These are phyloP conservation scores for Brachirus orientalis DNA, from an alignment of 2,113 vertebrate genomes.

Conservation along the genomic window DNA sequence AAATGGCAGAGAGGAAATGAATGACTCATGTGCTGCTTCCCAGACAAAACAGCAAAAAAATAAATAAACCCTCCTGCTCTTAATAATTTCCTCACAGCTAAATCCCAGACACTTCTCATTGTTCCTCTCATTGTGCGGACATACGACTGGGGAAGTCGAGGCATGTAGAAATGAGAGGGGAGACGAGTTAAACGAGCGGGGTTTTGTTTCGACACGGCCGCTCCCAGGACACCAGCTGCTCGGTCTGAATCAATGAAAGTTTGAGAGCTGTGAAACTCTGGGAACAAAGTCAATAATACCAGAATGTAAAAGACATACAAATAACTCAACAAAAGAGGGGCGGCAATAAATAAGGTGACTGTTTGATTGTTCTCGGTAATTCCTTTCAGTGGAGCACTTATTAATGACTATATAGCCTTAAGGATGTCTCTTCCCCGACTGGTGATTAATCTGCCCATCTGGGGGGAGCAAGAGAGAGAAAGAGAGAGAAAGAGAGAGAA, in stretches of 20 bases:
- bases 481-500: conserved; percentile 8
- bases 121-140: conserved; percentile 16
- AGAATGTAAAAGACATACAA: conserved; percentile 8
- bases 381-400: conserved; percentile 27
- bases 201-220: conserved; percentile 32
- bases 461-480: conserved; percentile 4
- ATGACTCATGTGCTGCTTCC: conserved; percentile 54
- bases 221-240: conserved; percentile 10
- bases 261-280: conserved; percentile 12
- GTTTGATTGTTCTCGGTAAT: conserved; percentile 27
- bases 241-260: conserved; percentile 33
- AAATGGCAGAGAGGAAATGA: conserved; percentile 40
- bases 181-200: no score
- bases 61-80: conserved; percentile 24
- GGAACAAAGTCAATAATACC: conserved; percentile 2
- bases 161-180: background rate
- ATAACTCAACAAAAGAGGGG: conserved; percentile 21
- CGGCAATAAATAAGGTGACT: conserved; percentile 8
- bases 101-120: conserved; percentile 51
- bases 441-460: conserved; percentile 60
- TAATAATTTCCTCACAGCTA: conserved; percentile 25
- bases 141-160: conserved; percentile 42
- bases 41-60: conserved; percentile 46
- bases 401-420: conserved; percentile 54
- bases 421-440: conserved; percentile 35